Base-by-base conservation (phyloP, 2,888 invertebrate genomes). In the Hirudinaria manillensis region DNA sequence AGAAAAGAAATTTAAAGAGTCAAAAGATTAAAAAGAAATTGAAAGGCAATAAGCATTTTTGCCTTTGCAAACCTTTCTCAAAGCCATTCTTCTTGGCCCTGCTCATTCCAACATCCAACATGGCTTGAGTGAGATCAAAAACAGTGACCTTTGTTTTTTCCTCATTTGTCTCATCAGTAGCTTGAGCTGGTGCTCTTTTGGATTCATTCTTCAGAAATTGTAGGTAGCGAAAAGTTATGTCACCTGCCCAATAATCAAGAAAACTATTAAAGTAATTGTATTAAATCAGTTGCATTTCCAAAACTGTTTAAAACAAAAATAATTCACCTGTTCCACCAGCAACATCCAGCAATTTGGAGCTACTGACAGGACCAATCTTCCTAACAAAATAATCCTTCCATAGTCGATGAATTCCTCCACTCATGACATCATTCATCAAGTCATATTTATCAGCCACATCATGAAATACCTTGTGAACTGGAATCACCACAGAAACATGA, bases 371-470 rank as follows among this genome's bases (percentile, higher is more conserved):
- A 90, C 90, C 89, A 67, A 98, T 86, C 67, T 90, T 88, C 75
- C 90, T 88, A 78, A 99, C 90, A 81, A 98, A 94, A 74, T 91
- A 89, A 84, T 98, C 95, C 85, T 99, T 99, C 99, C 98, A 99
- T 2, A 97, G 79, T 66, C 98, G 88, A 86, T 99, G 99, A 77
- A 98, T 89, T 6, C 98, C 97, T 78, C 91, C 87, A 73, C 96
- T 97, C 96, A 99, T 96, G 0, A 90, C 91, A 88, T 99, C 99
- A 84, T 99, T 99, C 98, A 99, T 99, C 76, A 91, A 82, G 85
- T 99, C 99, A 85, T 99, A 99, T 27, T 91, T 92, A 76, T 90
- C 88, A 0, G 98, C 96, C 2, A 99, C 98, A 82, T 91, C 93
- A 84, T 93, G 91, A 83, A 99, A 99, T 7, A 99, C 94, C 82